phyloP scores from a whole-genome alignment of 2,797 vertebrate species.

The Florisuga fusca region DNA sequence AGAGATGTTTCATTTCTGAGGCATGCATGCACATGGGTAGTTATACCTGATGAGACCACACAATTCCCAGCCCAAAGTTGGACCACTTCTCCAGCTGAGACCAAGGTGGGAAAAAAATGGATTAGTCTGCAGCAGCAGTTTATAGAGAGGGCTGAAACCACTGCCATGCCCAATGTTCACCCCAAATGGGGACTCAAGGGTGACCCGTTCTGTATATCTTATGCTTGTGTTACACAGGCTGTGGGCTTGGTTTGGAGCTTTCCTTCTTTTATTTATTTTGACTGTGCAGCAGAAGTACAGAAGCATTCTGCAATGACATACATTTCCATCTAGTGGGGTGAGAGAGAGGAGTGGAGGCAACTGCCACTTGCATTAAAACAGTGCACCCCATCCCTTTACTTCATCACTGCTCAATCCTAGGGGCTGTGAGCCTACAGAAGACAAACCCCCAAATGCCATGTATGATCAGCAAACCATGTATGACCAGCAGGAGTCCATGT shows the following conservation, averaged over 20 bases:
- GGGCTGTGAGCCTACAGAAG: neutral
- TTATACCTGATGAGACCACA: neutral
- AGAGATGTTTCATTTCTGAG: neutral
- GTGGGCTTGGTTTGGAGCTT: neutral
- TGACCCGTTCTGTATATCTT: neutral
- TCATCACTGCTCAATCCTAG: rapidly evolving
- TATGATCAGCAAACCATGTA: rapidly evolving
- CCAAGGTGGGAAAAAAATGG: rapidly evolving
- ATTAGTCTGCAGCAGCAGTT: neutral
- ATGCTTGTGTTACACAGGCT: rapidly evolving
- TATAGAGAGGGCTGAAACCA: neutral
- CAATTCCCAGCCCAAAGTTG: neutral
- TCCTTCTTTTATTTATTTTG: neutral
- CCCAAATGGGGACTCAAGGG: neutral
- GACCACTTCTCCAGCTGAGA: neutral
- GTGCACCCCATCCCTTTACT: rapidly evolving
- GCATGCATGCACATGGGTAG: rapidly evolving
- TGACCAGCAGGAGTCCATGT: neutral
- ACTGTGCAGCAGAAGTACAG: neutral
- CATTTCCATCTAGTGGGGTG: neutral
- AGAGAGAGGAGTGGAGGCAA: neutral
- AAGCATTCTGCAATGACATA: neutral
- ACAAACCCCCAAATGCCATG: rapidly evolving
- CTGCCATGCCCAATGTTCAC: neutral
- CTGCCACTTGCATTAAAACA: neutral